phyloP scores from a whole-genome alignment of 2,113 vertebrate genomes.

The Platichthys stellatus region DNA sequence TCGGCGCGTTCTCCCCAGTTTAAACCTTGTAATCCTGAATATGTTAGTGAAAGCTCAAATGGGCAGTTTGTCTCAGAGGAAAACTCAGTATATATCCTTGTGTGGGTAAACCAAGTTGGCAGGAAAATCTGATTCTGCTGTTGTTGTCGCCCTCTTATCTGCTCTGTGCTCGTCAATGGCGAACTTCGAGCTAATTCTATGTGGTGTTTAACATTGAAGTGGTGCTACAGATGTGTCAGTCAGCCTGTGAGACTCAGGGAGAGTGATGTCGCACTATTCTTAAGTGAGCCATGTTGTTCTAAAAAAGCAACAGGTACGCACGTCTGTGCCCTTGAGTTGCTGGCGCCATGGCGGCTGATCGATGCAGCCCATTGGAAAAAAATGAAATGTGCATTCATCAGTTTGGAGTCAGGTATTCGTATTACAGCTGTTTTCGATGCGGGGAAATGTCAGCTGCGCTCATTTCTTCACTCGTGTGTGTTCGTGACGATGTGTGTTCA shows the following conservation, averaged over 20 bases:
- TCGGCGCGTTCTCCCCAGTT: not conserved
- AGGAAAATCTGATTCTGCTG: not conserved
- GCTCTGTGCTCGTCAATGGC: not conserved
- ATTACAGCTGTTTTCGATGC: not conserved
- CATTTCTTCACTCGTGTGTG: not conserved
- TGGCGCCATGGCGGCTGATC: not conserved
- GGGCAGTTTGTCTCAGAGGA: no score
- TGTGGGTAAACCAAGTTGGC: no score
- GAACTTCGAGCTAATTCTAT: not conserved
- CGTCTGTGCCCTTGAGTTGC: not conserved
- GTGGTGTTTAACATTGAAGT: not conserved
- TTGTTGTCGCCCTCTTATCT: not conserved
- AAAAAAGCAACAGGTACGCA: constrained; percentile 58
- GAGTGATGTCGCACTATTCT: constrained; percentile 24
- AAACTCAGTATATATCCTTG: no score
- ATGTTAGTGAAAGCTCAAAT: no score
- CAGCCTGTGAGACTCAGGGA: not conserved
- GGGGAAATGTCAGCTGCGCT: not conserved
- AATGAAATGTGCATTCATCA: not conserved
- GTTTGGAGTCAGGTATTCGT: not conserved
- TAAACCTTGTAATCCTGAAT: not conserved
- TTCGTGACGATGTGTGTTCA: not conserved
- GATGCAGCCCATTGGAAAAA: not conserved
- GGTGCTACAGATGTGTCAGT: not conserved
- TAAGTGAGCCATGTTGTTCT: constrained; percentile 3